Evolutionary conservation across 1,140 invertebrate species (phyloP).

Genomic region (Leptopilina clavipes): DNA sequence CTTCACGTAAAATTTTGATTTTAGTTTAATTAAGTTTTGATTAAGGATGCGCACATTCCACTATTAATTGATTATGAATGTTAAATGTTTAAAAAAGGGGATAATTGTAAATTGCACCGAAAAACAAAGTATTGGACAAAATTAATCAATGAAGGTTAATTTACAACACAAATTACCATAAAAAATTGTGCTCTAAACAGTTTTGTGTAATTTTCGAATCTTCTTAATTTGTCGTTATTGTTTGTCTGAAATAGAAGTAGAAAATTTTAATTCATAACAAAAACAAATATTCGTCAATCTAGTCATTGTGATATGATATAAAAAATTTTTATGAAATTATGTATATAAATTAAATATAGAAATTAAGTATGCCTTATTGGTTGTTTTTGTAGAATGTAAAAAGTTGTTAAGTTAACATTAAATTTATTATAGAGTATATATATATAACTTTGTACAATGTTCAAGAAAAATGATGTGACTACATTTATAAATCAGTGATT

Average conservation of each 20-base stretch:
- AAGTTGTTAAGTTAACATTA: background rate
- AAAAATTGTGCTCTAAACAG: too few relatives aligned
- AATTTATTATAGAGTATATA: conserved; percentile 1
- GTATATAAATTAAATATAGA: background rate
- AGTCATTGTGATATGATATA: background rate
- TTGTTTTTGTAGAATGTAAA: background rate
- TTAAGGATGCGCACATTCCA: conserved; percentile 18
- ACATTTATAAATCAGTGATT: background rate
- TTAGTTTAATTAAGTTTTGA: background rate
- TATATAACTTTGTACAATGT: conserved; percentile 18
- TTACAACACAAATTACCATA: too few relatives aligned
- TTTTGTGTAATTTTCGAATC: too few relatives aligned
- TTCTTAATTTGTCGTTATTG: background rate
- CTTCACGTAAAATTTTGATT: too few relatives aligned
- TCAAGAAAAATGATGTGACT: background rate
- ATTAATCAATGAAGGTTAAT: too few relatives aligned
- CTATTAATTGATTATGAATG: too few relatives aligned
- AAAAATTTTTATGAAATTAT: background rate
- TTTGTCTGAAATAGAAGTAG: background rate
- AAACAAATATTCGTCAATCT: conserved; percentile 10
- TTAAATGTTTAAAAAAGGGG: background rate
- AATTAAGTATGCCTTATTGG: background rate
- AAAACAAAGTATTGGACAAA: background rate
- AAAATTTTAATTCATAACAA: background rate
- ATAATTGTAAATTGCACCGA: background rate